phyloP scores from a whole-genome alignment of 2,888 invertebrate genomes.

The Schizaphis graminum region DNA sequence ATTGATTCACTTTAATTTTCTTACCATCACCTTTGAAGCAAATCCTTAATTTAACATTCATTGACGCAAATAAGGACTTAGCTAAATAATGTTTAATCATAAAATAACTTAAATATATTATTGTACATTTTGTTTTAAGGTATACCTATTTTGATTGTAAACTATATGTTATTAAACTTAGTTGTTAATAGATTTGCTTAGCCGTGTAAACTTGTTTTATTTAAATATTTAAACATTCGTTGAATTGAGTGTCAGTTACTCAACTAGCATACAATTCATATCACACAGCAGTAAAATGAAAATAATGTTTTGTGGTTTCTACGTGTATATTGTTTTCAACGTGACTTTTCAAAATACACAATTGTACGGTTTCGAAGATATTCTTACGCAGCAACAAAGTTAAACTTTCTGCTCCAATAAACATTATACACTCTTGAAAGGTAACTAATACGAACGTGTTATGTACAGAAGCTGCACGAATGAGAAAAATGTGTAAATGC shows the following conservation, averaged over 20 bases:
- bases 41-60: too few species aligned
- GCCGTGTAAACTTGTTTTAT: neutral
- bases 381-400: neutral
- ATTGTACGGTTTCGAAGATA: neutral
- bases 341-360: constrained; percentile 22
- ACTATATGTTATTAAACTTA: neutral
- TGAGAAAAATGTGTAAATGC: neutral
- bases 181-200: neutral
- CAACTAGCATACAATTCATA: neutral
- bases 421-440: neutral
- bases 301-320: neutral
- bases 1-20: too few species aligned
- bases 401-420: constrained; percentile 20
- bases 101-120: neutral
- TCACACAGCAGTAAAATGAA: neutral
- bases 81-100: neutral
- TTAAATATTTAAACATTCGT: neutral
- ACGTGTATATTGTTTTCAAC: constrained; percentile 16
- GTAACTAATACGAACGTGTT: constrained; percentile 13
- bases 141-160: neutral
- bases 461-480: neutral
- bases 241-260: neutral
- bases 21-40: too few species aligned
- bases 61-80: too few species aligned
- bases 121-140: neutral